Base-by-base conservation (phyloP, 2,797 vertebrate species). In the Leptatherina wallacei region DNA sequence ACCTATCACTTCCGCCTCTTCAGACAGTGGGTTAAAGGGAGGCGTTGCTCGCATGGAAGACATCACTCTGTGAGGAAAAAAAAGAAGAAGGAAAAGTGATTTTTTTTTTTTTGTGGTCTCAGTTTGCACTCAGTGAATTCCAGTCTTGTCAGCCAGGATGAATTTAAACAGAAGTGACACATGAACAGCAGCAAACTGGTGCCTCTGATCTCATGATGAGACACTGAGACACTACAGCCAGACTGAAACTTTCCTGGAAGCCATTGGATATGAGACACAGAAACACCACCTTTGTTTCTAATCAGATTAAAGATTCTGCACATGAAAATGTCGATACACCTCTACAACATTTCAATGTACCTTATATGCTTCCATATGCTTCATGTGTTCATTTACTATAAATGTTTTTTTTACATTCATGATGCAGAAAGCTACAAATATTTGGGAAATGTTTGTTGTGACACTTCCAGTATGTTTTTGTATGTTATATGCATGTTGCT, bases 1-100 rank as follows among this genome's bases (percentile, higher is more conserved):
- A 86, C 93, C 95, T 75, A 95, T 94, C 61, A 89, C 90, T 87
- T 96, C 96, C 91, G 95, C 96, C 80, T 96, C 96, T 94, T 97
- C 96, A 67, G 95, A 86, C 66, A 88, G 89, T 81, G 93, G 93
- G 77, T 94, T 95, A 90, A 96, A 97, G 80, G 96, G 96, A 96
- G 96, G 97, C 87, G 96, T 95, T 90, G 95, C 93, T 93, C 94
- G 95, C 94, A 97, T 96, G 95, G 96, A 98, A 96, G 97, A 98
- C 97, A 98, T 98, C 95, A 95, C 97, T 95, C 97, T 98, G 88
- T 38, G 20, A 81, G 77, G 75, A 27, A 84, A 80, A 66, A 77
- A 5, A 80, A 58, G 78, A 71, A 59, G 44, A 3, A 18, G 13
- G 3, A 9, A 52, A 18, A n/a, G 29, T 2, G 18, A 3, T 69